Percentiles rank a stretch among this genome's conserved stretches.
Evolutionary conservation across 2,888 invertebrate genomes (phyloP).

Genomic region (Diadegma fenestrale): DNA sequence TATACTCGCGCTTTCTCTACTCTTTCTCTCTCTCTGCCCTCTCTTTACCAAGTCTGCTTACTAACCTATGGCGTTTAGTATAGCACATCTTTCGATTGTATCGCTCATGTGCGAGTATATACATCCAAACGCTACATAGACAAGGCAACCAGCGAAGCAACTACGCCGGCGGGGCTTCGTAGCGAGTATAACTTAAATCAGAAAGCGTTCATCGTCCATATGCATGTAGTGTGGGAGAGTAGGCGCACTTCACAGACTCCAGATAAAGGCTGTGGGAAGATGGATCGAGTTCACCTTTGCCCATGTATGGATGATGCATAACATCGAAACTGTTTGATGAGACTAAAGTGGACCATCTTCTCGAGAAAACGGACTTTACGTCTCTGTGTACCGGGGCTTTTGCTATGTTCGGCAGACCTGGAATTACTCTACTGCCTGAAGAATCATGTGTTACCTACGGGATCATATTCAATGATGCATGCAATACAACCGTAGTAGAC

Average conservation of each 20-base stretch:
- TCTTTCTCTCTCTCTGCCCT: background rate
- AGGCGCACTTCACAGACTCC: background rate
- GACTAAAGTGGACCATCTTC: constrained; percentile 33
- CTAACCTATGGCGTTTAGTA: background rate
- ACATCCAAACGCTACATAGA: constrained; percentile 30
- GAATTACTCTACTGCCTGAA: constrained; percentile 35
- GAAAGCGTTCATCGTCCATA: constrained; percentile 52
- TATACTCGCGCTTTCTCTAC: constrained; percentile 2
- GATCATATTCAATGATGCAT: constrained; percentile 34
- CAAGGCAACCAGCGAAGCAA: constrained; percentile 52
- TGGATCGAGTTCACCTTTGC: constrained; percentile 43
- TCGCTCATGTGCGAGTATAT: constrained; percentile 46
- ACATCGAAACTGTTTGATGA: constrained; percentile 59
- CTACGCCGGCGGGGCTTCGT: constrained; percentile 46
- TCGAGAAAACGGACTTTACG: constrained; percentile 39
- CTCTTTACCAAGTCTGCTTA: background rate
- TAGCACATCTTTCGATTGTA: constrained; percentile 45
- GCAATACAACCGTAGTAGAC: background rate
- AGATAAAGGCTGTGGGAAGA: constrained; percentile 16
- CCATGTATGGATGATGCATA: constrained; percentile 29
- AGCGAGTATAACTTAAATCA: constrained; percentile 64
- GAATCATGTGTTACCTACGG: background rate
- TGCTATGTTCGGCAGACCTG: background rate
- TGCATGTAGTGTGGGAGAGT: constrained; percentile 13
- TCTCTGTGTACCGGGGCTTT: background rate